Evolutionary conservation across 2,113 vertebrate species (phyloP).

Genomic region (Gasterosteus aculeatus): DNA sequence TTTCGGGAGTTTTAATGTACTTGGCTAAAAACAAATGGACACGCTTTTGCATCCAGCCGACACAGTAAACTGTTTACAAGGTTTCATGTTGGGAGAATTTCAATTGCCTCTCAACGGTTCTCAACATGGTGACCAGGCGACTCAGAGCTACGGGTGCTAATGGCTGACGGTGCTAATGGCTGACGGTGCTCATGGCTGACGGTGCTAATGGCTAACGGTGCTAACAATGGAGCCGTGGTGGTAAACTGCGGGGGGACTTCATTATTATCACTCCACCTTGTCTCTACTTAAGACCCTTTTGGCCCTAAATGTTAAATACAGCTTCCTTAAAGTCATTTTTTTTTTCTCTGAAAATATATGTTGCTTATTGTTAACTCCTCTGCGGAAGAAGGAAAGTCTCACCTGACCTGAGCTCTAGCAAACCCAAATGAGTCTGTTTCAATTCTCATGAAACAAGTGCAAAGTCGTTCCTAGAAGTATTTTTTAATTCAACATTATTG

Average conservation of each 20-base stretch:
- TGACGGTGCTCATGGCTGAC: no score
- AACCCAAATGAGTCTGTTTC: neutral
- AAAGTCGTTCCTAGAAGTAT: neutral
- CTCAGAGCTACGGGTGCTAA: neutral
- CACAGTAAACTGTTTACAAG: neutral
- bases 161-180: neutral
- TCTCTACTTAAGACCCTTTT: neutral
- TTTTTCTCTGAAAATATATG: neutral
- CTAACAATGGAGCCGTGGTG: no score
- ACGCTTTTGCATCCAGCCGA: neutral
- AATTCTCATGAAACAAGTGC: neutral
- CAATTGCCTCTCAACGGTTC: neutral
- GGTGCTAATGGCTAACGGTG: neutral
- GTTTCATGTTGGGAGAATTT: neutral
- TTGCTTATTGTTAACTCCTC: neutral
- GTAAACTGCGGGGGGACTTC: neutral
- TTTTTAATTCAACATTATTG: neutral
- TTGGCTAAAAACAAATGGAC: neutral
- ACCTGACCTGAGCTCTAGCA: neutral
- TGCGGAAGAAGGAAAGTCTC: neutral
- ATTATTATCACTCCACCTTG: neutral
- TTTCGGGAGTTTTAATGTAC: constrained; percentile 5
- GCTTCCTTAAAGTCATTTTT: neutral
- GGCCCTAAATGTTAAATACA: neutral
- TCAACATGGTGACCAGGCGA: neutral